Evolutionary conservation across 2,113 vertebrate genomes (phyloP).

Genomic region (Nerophis lumbriciformis): DNA sequence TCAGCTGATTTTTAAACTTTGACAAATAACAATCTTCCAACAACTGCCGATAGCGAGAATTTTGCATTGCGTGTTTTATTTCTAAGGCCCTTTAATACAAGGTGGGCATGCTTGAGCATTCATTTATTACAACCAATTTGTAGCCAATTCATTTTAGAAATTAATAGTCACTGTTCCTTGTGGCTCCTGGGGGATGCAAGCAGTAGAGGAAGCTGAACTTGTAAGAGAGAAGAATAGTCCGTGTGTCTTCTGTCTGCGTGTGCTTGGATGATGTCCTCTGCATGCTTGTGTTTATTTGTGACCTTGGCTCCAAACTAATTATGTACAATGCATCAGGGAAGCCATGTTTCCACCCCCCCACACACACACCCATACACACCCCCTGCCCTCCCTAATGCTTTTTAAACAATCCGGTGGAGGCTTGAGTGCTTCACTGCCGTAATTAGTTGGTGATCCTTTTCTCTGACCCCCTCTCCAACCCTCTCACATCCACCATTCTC

Average conservation of each 20-base stretch:
- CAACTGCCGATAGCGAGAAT: neutral
- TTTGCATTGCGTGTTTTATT: neutral
- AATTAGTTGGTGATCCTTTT: conserved; percentile 60
- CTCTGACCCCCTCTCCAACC: conserved; percentile 51
- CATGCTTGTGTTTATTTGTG: conserved; percentile 49
- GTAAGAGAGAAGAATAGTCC: conserved; percentile 28
- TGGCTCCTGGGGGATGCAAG: conserved; percentile 44
- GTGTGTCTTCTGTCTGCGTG: conserved; percentile 19
- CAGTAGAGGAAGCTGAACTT: conserved; percentile 1
- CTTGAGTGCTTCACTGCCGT: conserved; percentile 50
- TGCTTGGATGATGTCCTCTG: conserved; percentile 21
- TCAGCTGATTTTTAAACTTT: no score
- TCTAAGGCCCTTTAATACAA: conserved; percentile 3
- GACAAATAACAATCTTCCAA: neutral
- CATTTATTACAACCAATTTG: conserved; percentile 55
- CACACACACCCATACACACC: neutral
- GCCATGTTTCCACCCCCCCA: conserved; percentile 24
- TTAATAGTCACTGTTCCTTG: conserved; percentile 48
- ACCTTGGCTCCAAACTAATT: conserved; percentile 67
- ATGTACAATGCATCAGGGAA: conserved; percentile 62
- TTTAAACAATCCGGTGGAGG: conserved; percentile 57
- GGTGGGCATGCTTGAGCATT: conserved; percentile 18
- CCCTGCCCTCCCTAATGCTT: conserved; percentile 48
- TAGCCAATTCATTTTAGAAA: conserved; percentile 57
- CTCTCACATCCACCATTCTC: conserved; percentile 48